Percentiles rank a stretch among this genome's conserved stretches.
These are phyloP conservation scores for Lasiurus cinereus DNA, from an alignment of 2,113 vertebrate genomes.

Conservation along the genomic window DNA sequence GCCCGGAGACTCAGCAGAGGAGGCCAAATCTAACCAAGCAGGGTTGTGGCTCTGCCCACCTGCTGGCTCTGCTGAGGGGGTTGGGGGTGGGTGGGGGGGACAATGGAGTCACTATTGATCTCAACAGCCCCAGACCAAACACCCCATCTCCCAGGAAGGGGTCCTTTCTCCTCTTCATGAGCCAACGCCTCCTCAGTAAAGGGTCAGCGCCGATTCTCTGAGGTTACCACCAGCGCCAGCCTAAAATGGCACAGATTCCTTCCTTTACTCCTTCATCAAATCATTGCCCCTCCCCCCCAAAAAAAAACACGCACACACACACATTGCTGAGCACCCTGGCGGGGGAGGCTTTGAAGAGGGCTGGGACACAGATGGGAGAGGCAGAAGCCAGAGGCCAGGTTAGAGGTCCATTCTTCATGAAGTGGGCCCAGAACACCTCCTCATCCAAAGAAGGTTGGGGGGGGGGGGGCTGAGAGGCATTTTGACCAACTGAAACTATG, in stretches of 20 bases:
- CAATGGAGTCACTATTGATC: neutral
- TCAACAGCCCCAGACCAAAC: neutral
- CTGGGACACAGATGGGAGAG: neutral
- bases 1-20: neutral
- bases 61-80: neutral
- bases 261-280: neutral
- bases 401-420: fast-evolving
- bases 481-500: fast-evolving
- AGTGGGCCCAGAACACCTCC: fast-evolving
- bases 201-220: neutral
- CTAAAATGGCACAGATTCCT: neutral
- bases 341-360: neutral
- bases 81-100: too few species aligned
- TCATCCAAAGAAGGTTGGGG: fast-evolving
- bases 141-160: fast-evolving
- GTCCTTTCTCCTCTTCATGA: fast-evolving
- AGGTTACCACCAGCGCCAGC: neutral
- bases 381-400: neutral
- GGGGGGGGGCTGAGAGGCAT: neutral
- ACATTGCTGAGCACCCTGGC: too few species aligned
- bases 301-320: too few species aligned
- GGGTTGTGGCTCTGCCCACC: neutral
- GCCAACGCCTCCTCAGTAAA: fast-evolving
- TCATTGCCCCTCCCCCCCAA: too few species aligned
- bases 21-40: fast-evolving